Conservation (phyloP, 2,888 invertebrate species). For the Macrostomum cliftonense region DNA sequence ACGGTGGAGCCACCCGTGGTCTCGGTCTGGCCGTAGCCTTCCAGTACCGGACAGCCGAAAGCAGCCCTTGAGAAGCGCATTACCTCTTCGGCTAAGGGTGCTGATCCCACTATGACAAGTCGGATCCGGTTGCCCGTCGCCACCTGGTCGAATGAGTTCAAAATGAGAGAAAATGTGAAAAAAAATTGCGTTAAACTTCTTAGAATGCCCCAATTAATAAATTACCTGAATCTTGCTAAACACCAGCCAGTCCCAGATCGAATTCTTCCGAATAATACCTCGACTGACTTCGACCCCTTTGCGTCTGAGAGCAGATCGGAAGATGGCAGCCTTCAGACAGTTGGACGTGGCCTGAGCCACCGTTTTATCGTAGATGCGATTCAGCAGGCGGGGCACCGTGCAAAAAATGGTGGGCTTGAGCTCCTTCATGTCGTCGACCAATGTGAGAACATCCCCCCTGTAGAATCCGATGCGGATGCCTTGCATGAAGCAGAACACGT, state of each 20-base stretch:
- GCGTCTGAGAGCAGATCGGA: not conserved
- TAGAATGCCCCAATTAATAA: no score
- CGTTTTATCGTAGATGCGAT: slow-evolving; percentile 32
- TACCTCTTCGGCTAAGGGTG: slow-evolving; percentile 72
- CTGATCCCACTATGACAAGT: slow-evolving; percentile 75
- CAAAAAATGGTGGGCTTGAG: slow-evolving; percentile 29
- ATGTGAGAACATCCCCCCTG: slow-evolving; percentile 24
- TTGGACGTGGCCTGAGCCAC: not conserved
- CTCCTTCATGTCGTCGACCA: slow-evolving; percentile 27
- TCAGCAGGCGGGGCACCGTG: slow-evolving; percentile 32
- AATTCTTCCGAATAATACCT: slow-evolving; percentile 62
- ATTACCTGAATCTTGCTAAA: slow-evolving; percentile 82
- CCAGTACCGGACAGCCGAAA: slow-evolving; percentile 38
- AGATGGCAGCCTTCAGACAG: not conserved
- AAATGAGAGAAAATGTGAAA: no score
- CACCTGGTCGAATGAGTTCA: slow-evolving; percentile 69
- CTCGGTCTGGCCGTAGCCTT: slow-evolving; percentile 40
- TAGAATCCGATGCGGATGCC: slow-evolving; percentile 42
- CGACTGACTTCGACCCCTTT: slow-evolving; percentile 35
- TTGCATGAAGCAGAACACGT: slow-evolving; percentile 51
- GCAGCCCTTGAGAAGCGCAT: slow-evolving; percentile 76
- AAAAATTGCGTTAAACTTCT: no score
- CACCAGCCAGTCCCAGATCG: slow-evolving; percentile 76
- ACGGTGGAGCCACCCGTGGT: slow-evolving; percentile 29
- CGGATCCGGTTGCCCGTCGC: slow-evolving; percentile 71